phyloP scores from a whole-genome alignment of 2,113 vertebrate genomes.

The Colius striatus region DNA sequence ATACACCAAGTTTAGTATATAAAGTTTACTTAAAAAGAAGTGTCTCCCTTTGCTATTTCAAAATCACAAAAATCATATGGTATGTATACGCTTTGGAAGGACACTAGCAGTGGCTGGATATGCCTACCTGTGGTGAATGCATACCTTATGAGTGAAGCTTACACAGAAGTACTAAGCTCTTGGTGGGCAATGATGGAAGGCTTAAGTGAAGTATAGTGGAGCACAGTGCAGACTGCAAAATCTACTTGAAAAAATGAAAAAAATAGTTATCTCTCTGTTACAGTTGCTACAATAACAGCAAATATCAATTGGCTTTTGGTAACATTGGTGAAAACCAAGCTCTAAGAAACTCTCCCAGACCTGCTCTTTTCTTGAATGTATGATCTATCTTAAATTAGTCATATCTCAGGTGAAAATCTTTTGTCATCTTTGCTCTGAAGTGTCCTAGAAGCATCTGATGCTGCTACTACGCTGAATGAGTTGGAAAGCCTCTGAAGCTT shows the following conservation, averaged over 20 bases:
- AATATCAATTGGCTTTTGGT: background rate
- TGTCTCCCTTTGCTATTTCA: background rate
- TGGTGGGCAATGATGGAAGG: background rate
- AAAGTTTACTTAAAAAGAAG: background rate
- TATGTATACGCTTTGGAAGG: background rate
- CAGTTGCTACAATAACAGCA: accelerated
- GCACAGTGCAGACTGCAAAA: background rate
- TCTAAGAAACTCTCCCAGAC: background rate
- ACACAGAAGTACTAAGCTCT: background rate
- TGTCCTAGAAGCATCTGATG: background rate
- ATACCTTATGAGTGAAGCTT: background rate
- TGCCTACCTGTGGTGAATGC: accelerated
- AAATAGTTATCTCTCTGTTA: background rate
- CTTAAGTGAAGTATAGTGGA: background rate
- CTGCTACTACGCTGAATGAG: background rate
- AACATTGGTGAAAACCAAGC: background rate
- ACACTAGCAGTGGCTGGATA: background rate
- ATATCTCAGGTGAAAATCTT: background rate
- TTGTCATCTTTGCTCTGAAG: background rate
- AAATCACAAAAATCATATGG: background rate
- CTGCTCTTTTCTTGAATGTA: background rate
- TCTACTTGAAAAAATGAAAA: background rate
- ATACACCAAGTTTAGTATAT: background rate
- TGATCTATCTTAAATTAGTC: background rate
- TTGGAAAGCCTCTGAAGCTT: background rate